Conservation (phyloP, 2,888 invertebrate species). For the Phengaris arion region DNA sequence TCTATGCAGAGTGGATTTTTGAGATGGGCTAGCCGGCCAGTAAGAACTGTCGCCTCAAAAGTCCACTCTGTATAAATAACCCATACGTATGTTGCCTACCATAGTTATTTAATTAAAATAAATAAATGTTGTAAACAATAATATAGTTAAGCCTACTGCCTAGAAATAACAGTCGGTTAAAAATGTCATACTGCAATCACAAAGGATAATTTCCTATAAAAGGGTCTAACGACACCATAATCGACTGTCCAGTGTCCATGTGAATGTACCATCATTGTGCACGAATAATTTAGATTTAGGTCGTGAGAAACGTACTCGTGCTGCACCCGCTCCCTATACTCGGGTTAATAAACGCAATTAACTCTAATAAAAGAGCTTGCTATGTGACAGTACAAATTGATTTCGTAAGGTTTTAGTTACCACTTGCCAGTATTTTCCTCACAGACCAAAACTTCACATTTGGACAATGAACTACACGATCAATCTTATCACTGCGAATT, state of each 20-base stretch:
- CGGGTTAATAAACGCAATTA: conserved; percentile 26
- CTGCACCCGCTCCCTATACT: neutral
- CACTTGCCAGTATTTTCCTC: no score
- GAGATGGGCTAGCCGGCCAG: no score
- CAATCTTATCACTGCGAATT: neutral
- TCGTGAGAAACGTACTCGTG: conserved; percentile 8
- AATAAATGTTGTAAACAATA: no score
- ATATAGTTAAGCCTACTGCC: neutral
- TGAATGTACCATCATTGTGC: conserved; percentile 6
- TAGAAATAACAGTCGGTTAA: neutral
- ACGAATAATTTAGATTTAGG: conserved; percentile 20
- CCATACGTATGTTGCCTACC: no score
- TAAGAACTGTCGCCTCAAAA: no score
- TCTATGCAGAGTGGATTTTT: no score
- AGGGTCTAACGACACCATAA: neutral
- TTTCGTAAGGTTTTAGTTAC: neutral
- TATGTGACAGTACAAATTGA: conserved; percentile 1
- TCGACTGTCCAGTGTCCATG: neutral
- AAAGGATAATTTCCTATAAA: neutral
- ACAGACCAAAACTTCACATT: no score
- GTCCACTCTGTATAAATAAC: no score
- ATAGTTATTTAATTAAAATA: no score
- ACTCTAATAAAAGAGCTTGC: neutral
- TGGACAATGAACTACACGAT: no score
- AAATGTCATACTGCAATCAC: neutral